Conservation (phyloP, 2,888 invertebrate species). For the Trimorus sp. region DNA sequence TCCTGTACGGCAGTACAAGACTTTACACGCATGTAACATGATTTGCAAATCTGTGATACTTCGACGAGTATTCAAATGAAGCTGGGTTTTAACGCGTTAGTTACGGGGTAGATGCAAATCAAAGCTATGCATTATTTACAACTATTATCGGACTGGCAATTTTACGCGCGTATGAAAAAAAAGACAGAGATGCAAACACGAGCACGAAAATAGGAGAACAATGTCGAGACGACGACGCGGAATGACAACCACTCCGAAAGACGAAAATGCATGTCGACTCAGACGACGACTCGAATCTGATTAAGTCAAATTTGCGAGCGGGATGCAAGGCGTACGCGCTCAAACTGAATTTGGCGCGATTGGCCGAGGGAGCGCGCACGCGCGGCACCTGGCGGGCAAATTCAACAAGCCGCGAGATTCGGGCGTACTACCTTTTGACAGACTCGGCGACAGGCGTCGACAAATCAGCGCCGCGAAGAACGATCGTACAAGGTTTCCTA, state of each 20-base stretch:
- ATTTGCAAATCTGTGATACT: slow-evolving; percentile 17
- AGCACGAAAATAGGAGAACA: neutral
- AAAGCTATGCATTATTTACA: slow-evolving; percentile 34
- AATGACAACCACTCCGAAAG: neutral
- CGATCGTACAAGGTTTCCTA: slow-evolving; percentile 61
- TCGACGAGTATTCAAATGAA: slow-evolving; percentile 36
- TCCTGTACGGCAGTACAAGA: too few species aligned
- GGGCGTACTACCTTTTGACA: slow-evolving; percentile 28
- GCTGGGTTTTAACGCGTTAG: slow-evolving; percentile 21
- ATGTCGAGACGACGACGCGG: slow-evolving; percentile 7
- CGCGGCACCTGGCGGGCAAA: slow-evolving; percentile 16
- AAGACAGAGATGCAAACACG: neutral
- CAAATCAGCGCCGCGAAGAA: slow-evolving; percentile 33
- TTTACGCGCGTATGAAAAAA: slow-evolving; percentile 19
- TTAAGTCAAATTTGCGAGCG: slow-evolving; percentile 6
- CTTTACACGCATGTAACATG: slow-evolving; percentile 4
- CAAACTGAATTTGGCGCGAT: neutral
- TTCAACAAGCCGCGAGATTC: slow-evolving; percentile 23
- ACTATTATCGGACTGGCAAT: slow-evolving; percentile 20
- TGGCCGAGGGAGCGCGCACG: neutral
- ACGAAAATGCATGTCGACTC: neutral
- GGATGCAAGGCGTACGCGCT: slow-evolving; percentile 3
- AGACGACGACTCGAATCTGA: slow-evolving; percentile 21
- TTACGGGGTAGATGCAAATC: slow-evolving; percentile 24
- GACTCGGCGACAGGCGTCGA: slow-evolving; percentile 27